Conservation (phyloP, 2,113 vertebrate species). For the Cololabis saira region DNA sequence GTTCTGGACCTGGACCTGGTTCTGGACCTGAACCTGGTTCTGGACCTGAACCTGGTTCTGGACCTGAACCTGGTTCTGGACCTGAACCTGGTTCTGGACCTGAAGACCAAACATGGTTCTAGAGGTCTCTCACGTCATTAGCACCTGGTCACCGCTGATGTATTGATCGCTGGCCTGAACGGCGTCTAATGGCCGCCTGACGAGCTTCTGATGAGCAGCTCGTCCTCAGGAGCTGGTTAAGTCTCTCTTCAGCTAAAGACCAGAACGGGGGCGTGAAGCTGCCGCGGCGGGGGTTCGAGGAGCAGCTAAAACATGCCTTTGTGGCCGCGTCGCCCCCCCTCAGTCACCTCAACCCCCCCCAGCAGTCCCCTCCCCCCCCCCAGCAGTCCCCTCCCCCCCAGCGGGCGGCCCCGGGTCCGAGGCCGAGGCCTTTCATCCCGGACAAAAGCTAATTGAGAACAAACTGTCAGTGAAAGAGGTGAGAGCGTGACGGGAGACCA, state of each 20-base stretch:
- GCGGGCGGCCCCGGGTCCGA: conserved; percentile 62
- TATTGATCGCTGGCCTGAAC: not conserved
- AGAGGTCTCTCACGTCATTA: too few species aligned
- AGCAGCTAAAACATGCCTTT: conserved; percentile 67
- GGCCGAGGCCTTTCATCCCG: conserved; percentile 74
- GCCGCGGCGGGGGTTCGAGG: conserved; percentile 18
- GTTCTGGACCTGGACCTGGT: too few species aligned
- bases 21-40: too few species aligned
- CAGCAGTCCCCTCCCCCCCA: conserved; percentile 60
- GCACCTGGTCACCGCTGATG: not conserved
- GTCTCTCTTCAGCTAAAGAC: conserved; percentile 52
- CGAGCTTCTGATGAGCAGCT: conserved; percentile 61
- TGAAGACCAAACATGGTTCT: too few species aligned
- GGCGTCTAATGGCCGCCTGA: conserved; percentile 10
- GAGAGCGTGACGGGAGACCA: conserved; percentile 72
- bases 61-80: too few species aligned
- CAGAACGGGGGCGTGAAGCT: conserved; percentile 53
- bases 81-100: too few species aligned
- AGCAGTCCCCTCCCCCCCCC: conserved; percentile 57
- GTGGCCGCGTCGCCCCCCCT: conserved; percentile 57
- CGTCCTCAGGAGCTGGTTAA: conserved; percentile 64
- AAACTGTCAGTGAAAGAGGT: conserved; percentile 81
- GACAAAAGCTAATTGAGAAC: conserved; percentile 84
- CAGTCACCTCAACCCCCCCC: too few species aligned
- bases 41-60: too few species aligned